Evolutionary conservation across 2,888 invertebrate species (phyloP), one percentile per base, ranked within the genome.

Genomic region (Idaea dimidiata): DNA sequence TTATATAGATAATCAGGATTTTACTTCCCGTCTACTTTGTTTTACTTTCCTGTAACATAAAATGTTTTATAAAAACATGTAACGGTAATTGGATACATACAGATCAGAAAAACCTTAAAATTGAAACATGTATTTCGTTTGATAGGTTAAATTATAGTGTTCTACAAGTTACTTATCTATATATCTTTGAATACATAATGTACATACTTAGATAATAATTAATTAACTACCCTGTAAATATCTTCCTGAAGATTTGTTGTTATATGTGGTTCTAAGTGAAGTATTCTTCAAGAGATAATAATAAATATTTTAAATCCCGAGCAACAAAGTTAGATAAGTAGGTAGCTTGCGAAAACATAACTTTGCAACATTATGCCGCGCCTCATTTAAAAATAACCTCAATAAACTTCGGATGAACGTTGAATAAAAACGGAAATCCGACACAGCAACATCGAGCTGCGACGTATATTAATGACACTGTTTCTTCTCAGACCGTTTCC

Each of bases 391-490:
- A 43, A 43, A 43, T 43, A 63, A 71, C 71, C 62, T 71, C 70
- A 73, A 72, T 72, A 77, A 77, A 73, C 72, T 72, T 69, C 71
- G 72, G 72, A 66, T 70, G 69, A 72, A 72, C 72, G 75, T 69
- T 76, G 72, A 78, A 77, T 76, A 67, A 68, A 76, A 75, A 76
- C 74, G 75, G 74, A 73, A 72, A 73, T 64, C 60, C 67, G 65
- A 62, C 64, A 64, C 70, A 66, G 67, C 64, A 66, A 74, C 73
- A 80, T 80, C 76, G 78, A 80, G 76, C 77, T 76, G 78, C 78
- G 79, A 80, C 82, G 83, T 82, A 82, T 87, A 89, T 87, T 87
- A 86, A 87, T 83, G 85, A 81, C 82, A 80, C 78, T 85, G 84
- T 88, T 87, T 86, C 86, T 85, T 85, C 81, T 78, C 77, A 78